phyloP scores from a whole-genome alignment of 2,888 invertebrate genomes.

The Epirrhoe tristata region DNA sequence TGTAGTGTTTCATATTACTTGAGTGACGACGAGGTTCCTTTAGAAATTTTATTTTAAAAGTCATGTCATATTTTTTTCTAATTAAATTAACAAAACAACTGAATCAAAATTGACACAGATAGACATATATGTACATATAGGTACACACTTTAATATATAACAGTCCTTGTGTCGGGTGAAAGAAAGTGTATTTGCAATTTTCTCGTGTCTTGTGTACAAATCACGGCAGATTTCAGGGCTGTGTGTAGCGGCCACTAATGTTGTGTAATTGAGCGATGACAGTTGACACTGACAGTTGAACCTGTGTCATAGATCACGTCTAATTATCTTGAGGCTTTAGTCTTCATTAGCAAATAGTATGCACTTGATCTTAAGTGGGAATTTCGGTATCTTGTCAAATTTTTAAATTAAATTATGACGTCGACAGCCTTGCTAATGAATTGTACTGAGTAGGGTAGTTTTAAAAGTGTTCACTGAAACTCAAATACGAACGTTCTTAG shows the following conservation, averaged over 20 bases:
- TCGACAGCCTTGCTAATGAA: too few species aligned
- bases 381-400: constrained; percentile 16
- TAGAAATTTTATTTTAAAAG: background rate
- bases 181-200: too few species aligned
- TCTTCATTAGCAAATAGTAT: constrained; percentile 33
- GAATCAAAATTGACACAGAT: too few species aligned
- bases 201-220: background rate
- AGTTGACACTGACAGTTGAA: constrained; percentile 58
- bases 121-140: too few species aligned
- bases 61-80: background rate
- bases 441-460: too few species aligned
- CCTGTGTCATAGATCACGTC: constrained; percentile 63
- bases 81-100: too few species aligned
- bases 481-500: too few species aligned
- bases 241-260: constrained; percentile 37
- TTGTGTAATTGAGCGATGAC: constrained; percentile 61
- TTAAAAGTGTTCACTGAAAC: too few species aligned
- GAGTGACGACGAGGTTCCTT: background rate
- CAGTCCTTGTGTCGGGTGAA: too few species aligned
- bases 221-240: background rate
- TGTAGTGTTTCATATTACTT: too few species aligned
- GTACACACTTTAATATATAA: too few species aligned
- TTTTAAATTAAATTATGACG: background rate
- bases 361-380: constrained; percentile 9
- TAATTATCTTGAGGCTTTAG: constrained; percentile 51